These are phyloP conservation scores for Hippocampus abdominalis DNA, from an alignment of 2,113 vertebrate species.

Conservation along the genomic window DNA sequence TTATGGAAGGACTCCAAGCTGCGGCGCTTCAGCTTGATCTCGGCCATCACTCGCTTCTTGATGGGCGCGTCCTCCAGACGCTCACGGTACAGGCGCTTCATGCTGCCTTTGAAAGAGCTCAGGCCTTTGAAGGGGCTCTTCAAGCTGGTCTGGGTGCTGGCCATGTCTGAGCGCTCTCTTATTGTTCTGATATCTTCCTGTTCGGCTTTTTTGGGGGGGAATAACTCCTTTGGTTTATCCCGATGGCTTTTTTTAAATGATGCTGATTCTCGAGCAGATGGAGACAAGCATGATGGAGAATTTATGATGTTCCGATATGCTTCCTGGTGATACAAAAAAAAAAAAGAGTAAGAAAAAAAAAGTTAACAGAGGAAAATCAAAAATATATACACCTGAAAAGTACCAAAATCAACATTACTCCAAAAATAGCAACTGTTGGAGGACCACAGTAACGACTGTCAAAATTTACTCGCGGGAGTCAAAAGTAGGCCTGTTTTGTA, in stretches of 20 bases:
- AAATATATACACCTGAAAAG: background rate
- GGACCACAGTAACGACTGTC: background rate
- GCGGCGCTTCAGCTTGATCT: constrained; percentile 80
- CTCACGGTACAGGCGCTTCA: constrained; percentile 78
- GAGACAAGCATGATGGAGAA: constrained; percentile 66
- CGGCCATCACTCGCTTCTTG: constrained; percentile 86
- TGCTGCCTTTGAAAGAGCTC: constrained; percentile 71
- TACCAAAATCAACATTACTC: background rate
- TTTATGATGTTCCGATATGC: constrained; percentile 35
- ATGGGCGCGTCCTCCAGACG: constrained; percentile 82
- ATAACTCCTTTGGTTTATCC: constrained; percentile 23
- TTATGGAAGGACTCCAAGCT: constrained; percentile 73
- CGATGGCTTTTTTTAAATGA: constrained; percentile 36
- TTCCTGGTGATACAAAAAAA: constrained; percentile 42
- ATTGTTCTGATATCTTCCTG: constrained; percentile 19
- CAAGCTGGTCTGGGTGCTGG: constrained; percentile 80
- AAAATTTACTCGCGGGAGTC: too few species aligned
- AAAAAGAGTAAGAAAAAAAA: background rate
- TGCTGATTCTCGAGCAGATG: constrained; percentile 56
- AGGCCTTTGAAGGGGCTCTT: constrained; percentile 75
- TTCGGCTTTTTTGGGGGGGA: constrained; percentile 35
- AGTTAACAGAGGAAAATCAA: background rate
- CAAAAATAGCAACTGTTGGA: background rate
- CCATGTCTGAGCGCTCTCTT: constrained; percentile 73
- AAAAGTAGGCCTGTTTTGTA: too few species aligned